Evolutionary conservation across 1,140 invertebrate species (phyloP).

Genomic region (Agrypnia vestita): DNA sequence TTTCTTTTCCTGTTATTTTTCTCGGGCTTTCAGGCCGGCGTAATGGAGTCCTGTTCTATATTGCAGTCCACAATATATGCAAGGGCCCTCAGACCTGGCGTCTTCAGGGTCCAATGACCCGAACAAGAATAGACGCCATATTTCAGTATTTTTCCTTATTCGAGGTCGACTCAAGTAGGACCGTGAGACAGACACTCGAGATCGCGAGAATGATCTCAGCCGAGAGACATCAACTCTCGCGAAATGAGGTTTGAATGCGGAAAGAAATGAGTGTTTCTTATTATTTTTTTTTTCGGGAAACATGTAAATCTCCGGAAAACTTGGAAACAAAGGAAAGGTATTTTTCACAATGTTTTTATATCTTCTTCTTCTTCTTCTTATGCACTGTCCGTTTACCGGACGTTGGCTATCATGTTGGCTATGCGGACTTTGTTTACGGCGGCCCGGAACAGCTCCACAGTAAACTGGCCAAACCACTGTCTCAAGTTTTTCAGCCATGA

Average conservation of each 20-base stretch:
- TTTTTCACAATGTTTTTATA: too few relatives aligned
- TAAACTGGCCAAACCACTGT: too few relatives aligned
- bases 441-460: too few relatives aligned
- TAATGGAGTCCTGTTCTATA: constrained; percentile 17
- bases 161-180: constrained; percentile 23
- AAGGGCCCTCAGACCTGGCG: constrained; percentile 52
- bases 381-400: too few relatives aligned
- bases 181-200: constrained; percentile 30
- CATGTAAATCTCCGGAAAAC: not conserved
- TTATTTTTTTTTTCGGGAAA: not conserved
- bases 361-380: too few relatives aligned
- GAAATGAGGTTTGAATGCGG: constrained; percentile 18
- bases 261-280: not conserved
- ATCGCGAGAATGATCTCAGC: constrained; percentile 36
- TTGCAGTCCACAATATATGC: not conserved
- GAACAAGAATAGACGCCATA: constrained; percentile 30
- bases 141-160: constrained; percentile 37
- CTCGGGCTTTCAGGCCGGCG: too few relatives aligned
- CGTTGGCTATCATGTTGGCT: too few relatives aligned
- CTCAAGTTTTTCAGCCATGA: too few relatives aligned
- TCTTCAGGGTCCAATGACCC: constrained; percentile 58
- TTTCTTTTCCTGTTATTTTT: constrained; percentile 18
- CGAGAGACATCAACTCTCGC: constrained; percentile 30
- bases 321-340: not conserved
- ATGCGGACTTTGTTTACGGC: too few relatives aligned